Evolutionary conservation across 2,888 invertebrate genomes (phyloP), one percentile per base, ranked within the genome.

Genomic region (Hyalella azteca): DNA sequence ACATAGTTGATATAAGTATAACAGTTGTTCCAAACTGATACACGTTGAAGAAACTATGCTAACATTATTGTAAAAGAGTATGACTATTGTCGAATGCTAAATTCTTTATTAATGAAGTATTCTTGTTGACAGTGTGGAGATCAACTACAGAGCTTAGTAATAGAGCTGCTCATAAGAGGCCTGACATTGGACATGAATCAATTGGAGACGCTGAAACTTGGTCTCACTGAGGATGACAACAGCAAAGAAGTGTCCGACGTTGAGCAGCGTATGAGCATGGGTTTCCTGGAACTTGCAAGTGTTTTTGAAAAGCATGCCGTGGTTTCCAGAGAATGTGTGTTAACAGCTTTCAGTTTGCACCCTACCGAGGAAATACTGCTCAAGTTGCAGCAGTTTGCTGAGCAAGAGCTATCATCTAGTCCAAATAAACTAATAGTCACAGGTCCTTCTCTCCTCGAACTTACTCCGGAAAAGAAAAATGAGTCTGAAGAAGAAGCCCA

Each of bases 101-200:
- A n/a, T n/a, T n/a, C n/a, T n/a, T n/a, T n/a, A n/a, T n/a, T n/a
- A n/a, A n/a, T n/a, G n/a, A n/a, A n/a, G n/a, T n/a, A n/a, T n/a
- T n/a, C n/a, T n/a, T n/a, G n/a, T n/a, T n/a, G n/a, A n/a, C n/a
- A 86, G 86, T 86, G 85, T 85, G 86, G 86, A 49, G 78, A 81
- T 9, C 81, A 81, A 29, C 89, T 92, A 87, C 91, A 91, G 85
- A 90, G 92, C 32, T 90, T 93, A 81, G 91, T 92, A 49, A 92
- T 93, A 84, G 93, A 93, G 87, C 87, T 93, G 85, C 93, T 92
- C 87, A 92, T 94, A 78, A 90, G 93, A 81, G 93, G 93, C 3
- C 90, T 94, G 85, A 93, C 93, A 5, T 91, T 92, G 15, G 93
- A 93, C 85, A 91, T 93, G 91, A 93, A 94, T 86, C 92, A 92